Evolutionary conservation across 2,888 invertebrate species (phyloP), one percentile per base, ranked within the genome.

Genomic region (Sphaerophoria rueppellii): DNA sequence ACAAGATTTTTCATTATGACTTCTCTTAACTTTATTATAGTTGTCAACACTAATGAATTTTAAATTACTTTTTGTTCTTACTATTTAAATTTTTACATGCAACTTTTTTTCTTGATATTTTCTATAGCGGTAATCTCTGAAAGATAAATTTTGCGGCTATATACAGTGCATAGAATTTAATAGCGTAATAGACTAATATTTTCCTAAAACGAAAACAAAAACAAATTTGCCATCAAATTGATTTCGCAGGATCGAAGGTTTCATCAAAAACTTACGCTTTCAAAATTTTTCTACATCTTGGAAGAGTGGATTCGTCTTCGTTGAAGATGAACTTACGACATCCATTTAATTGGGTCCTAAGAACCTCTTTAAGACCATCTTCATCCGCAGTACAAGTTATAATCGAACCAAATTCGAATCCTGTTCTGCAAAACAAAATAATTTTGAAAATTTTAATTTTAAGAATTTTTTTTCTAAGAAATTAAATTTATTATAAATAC

Each of bases 401-500:
- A 32, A 72, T 50, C 2, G 0, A 0, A 6, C 11, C 6, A 2
- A 86, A 0, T 32, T 69, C 58, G n/a, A 87, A 83, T 14, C 58
- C 78, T 4, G 86, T 85, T 43, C 87, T 87, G 12, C 48, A 72
- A 57, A 1, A n/a, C n/a, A 50, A 40, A n/a, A 46, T 12, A 16
- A 43, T 4, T 34, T 6, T 14, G 6, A 35, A 9, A 7, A 35
- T 24, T 7, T 16, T 48, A 61, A 52, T 3, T 4, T 12, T 12
- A n/a, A 4, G n/a, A 7, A 14, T 32, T 7, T 35, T 14, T 14
- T 35, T n/a, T 1, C 0, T 50, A 6, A 1, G 24, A 34, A 11
- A 54, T 32, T 4, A 4, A 11, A 40, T 9, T 9, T 12, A 4
- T 6, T 35, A 0, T 11, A 48, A 1, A 43, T 83, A 91, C 90